A percentile compares a stretch with the other conserved stretches of the same genome.
These are phyloP conservation scores for Scortum barcoo DNA, from an alignment of 2,113 vertebrate species.

Conservation along the genomic window DNA sequence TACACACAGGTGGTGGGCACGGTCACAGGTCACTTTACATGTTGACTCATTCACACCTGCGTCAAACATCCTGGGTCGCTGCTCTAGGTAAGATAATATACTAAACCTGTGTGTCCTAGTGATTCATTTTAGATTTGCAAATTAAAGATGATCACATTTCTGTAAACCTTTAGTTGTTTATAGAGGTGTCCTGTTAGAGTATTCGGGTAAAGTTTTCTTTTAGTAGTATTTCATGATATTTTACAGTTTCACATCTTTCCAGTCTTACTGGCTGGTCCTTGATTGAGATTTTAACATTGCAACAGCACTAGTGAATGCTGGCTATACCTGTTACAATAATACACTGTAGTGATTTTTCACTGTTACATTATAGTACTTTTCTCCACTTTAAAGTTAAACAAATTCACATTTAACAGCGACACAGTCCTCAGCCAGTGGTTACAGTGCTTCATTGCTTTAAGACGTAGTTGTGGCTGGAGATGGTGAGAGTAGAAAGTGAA, in stretches of 20 bases:
- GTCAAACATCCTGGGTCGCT: constrained; percentile 3
- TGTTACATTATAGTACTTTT: background rate
- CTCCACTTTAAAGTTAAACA: background rate
- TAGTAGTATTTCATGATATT: background rate
- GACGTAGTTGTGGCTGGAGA: constrained; percentile 2
- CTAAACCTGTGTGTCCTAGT: background rate
- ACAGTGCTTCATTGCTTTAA: background rate
- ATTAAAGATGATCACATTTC: background rate
- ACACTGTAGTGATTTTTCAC: background rate
- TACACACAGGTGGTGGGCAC: constrained; percentile 34
- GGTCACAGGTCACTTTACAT: constrained; percentile 16
- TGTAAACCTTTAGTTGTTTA: background rate
- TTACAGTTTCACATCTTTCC: background rate
- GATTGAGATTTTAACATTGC: no score
- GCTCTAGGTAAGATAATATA: background rate
- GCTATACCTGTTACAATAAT: no score
- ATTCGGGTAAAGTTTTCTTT: background rate
- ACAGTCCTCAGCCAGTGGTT: background rate
- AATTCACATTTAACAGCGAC: background rate
- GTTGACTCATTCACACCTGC: constrained; percentile 23
- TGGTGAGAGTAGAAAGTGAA: background rate
- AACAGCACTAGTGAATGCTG: no score
- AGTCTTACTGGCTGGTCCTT: no score
- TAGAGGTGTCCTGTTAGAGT: background rate
- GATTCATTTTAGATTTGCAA: background rate